Base-by-base conservation (phyloP, 2,888 invertebrate genomes). In the Cataglyphis rosenhaueri region DNA sequence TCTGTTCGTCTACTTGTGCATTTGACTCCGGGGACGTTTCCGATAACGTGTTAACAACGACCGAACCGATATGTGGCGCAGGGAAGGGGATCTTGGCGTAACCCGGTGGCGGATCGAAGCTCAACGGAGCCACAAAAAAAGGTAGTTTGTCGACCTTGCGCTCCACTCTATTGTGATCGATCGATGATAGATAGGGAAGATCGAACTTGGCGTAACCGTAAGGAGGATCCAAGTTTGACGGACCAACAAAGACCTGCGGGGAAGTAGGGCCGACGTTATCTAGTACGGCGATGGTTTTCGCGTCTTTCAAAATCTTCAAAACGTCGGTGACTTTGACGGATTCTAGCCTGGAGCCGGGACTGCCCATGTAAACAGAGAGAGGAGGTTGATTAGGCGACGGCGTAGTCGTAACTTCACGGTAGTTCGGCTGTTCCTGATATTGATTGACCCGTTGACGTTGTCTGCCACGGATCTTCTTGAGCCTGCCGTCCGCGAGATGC, bases 21-120 rank as follows among this genome's bases (percentile, higher is more conserved):
- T 86, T 62, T 3, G 83, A n/a, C 10, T 87, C 86, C 0, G 85
- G 70, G n/a, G 84, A 81, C 0, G 81, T 55, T 21, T 90, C 89
- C 55, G 92, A 93, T n/a, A 92, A 70, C 8, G 96, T 95, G 89
- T 97, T 96, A 1, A 98, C 96, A 0, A 98, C 97, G 4, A 98
- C 97, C 0, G 98, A 98, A 0, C 98, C 98, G 0, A 98, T 97
- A 91, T 98, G 98, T 0, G 98, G 98, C 18, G 97, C 97, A 0
- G 98, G 98, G 92, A 98, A 96, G 0, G 97, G 97, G 86, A 98
- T 98, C 94, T 98, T 98, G 0, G 97, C 97, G 92, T 97, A 98
- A 3, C 98, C 98, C 68, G 96, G 95, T 0, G 98, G 98, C n/a
- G 98, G 97, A 88, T 97, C 97, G 91, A 98, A 98, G 91, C 97